These are phyloP conservation scores for Sylvilagus bachmani DNA, from an alignment of 2,113 vertebrate species.

Conservation along the genomic window DNA sequence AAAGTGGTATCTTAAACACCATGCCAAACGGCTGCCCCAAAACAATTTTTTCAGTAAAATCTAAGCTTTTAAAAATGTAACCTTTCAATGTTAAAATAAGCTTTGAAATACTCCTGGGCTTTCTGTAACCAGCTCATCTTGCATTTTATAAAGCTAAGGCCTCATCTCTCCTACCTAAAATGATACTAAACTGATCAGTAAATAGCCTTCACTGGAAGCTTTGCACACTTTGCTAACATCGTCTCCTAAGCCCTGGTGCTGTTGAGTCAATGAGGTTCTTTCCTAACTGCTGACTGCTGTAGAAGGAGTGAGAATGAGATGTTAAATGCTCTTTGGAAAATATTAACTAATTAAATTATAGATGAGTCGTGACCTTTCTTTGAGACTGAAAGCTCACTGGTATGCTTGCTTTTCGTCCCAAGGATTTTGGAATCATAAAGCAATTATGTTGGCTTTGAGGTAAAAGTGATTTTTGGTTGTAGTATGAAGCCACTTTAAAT, in stretches of 20 bases:
- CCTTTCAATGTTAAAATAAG: neutral
- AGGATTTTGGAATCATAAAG: conserved; percentile 12
- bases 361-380: conserved; percentile 30
- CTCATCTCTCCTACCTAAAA: neutral
- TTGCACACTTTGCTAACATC: neutral
- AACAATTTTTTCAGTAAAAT: neutral
- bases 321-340: conserved; percentile 24
- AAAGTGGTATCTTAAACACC: no score
- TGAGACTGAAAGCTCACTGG: neutral
- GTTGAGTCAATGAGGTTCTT: conserved; percentile 2
- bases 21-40: no score
- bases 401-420: neutral
- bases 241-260: neutral
- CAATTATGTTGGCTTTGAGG: neutral
- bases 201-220: neutral
- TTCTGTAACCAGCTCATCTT: neutral
- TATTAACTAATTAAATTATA: neutral
- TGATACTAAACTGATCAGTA: neutral
- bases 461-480: conserved; percentile 30
- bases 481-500: conserved; percentile 9
- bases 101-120: neutral
- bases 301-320: neutral
- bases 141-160: neutral
- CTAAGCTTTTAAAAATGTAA: neutral
- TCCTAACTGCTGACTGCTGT: neutral